A percentile compares a stretch with the other conserved stretches of the same genome.
Conservation (phyloP, 2,888 invertebrate species). For the Amitus sp. region DNA sequence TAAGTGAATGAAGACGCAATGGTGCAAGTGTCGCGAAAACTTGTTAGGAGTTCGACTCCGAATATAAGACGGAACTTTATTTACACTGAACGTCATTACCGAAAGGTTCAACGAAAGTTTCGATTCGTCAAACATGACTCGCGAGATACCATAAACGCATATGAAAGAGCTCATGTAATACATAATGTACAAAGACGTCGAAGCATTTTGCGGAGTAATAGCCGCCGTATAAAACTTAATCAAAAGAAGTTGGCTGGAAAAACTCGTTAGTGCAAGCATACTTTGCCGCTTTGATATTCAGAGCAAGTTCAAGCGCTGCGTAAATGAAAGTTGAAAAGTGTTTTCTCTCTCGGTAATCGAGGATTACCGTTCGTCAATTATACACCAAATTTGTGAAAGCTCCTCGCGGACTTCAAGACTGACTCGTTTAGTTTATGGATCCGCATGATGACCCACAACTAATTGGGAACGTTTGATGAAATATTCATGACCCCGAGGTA, state of each 20-base stretch:
- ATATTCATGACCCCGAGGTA: too few relatives aligned
- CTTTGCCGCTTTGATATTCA: conserved; percentile 17
- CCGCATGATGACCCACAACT: too few relatives aligned
- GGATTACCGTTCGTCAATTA: conserved; percentile 14
- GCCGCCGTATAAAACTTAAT: conserved; percentile 21
- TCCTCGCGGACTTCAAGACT: too few relatives aligned
- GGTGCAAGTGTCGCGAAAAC: neutral
- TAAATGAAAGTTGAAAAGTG: conserved; percentile 24
- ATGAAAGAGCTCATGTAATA: too few relatives aligned
- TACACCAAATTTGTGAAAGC: too few relatives aligned
- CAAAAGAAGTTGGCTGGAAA: conserved; percentile 25
- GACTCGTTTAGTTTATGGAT: too few relatives aligned
- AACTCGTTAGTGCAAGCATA: conserved; percentile 24
- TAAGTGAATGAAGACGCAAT: conserved; percentile 5
- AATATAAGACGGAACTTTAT: neutral
- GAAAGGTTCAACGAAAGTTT: neutral
- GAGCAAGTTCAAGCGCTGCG: conserved; percentile 18
- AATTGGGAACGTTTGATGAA: too few relatives aligned
- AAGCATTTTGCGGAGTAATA: conserved; percentile 14
- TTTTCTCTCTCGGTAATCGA: conserved; percentile 12
- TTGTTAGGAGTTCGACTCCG: neutral
- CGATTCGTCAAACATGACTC: neutral
- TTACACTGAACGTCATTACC: neutral
- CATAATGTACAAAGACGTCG: neutral
- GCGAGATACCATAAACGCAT: too few relatives aligned